These are phyloP conservation scores for Diplodus puntazzo DNA, from an alignment of 2,797 vertebrate species.

Conservation along the genomic window DNA sequence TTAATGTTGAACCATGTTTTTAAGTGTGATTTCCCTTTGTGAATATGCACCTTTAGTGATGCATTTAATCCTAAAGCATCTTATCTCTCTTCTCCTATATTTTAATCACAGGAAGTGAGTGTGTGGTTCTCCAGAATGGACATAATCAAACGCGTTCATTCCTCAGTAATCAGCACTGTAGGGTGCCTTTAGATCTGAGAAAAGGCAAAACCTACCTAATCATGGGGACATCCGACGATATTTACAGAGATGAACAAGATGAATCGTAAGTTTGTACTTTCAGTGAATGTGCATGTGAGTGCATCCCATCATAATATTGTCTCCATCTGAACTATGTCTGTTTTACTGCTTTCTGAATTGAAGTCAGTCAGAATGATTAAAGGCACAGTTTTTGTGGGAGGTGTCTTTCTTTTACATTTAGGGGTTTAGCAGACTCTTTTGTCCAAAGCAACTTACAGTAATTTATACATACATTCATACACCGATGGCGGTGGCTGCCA, in stretches of 20 bases:
- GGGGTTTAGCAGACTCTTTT: too few relatives aligned
- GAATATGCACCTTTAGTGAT: background rate
- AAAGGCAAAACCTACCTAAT: slow-evolving; percentile 76
- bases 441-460: too few relatives aligned
- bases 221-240: slow-evolving; percentile 79
- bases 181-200: slow-evolving; percentile 54
- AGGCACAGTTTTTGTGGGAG: too few relatives aligned
- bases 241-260: slow-evolving; percentile 8
- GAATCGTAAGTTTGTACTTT: slow-evolving; percentile 54
- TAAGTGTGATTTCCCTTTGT: background rate
- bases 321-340: background rate
- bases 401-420: too few relatives aligned
- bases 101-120: slow-evolving; percentile 60
- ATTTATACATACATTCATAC: too few relatives aligned
- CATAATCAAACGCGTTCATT: slow-evolving; percentile 53
- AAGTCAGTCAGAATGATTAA: too few relatives aligned
- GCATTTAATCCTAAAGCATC: background rate
- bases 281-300: background rate
- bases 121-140: slow-evolving; percentile 49
- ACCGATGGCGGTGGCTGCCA: too few relatives aligned
- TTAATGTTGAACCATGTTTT: background rate
- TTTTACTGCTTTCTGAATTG: background rate
- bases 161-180: slow-evolving; percentile 77
- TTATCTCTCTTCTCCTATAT: background rate
- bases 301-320: background rate